A percentile compares a stretch with the other conserved stretches of the same genome.
Evolutionary conservation across 2,888 invertebrate genomes (phyloP).

Genomic region (Agriopis aurantiaria): DNA sequence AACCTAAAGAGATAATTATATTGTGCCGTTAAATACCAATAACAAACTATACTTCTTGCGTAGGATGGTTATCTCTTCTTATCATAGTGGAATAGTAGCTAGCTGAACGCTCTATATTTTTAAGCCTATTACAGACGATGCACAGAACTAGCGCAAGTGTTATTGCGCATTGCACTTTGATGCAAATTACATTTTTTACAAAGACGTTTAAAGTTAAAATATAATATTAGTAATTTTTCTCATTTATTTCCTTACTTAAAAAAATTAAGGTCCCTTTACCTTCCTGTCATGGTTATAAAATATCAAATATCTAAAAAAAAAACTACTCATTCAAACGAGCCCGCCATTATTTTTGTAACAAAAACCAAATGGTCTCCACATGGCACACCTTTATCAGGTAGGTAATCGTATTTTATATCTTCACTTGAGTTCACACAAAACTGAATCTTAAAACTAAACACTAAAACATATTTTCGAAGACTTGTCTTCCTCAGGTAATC

Average conservation of each 20-base stretch:
- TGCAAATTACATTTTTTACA: too few relatives aligned
- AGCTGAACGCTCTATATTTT: not conserved
- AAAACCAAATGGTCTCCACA: conserved; percentile 54
- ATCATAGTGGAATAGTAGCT: not conserved
- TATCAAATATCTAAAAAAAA: conserved; percentile 48
- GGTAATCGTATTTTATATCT: conserved; percentile 53
- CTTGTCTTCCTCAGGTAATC: conserved; percentile 1
- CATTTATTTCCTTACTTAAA: too few relatives aligned
- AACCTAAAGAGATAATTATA: conserved; percentile 9
- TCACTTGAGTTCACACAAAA: conserved; percentile 10
- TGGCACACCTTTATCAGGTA: conserved; percentile 67
- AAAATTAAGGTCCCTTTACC: too few relatives aligned
- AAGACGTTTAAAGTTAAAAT: too few relatives aligned
- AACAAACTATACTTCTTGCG: not conserved
- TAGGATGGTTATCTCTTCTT: conserved; percentile 7
- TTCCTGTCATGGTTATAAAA: conserved; percentile 5
- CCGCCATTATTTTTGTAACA: conserved; percentile 56
- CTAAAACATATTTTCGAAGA: not conserved
- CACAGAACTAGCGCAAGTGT: too few relatives aligned
- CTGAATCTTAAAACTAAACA: conserved; percentile 5
- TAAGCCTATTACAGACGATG: not conserved
- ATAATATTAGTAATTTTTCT: too few relatives aligned
- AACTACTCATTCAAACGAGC: conserved; percentile 42
- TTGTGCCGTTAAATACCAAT: conserved; percentile 6
- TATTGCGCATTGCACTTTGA: too few relatives aligned